phyloP scores from a whole-genome alignment of 2,113 vertebrate species.

The Dicentrarchus labrax region DNA sequence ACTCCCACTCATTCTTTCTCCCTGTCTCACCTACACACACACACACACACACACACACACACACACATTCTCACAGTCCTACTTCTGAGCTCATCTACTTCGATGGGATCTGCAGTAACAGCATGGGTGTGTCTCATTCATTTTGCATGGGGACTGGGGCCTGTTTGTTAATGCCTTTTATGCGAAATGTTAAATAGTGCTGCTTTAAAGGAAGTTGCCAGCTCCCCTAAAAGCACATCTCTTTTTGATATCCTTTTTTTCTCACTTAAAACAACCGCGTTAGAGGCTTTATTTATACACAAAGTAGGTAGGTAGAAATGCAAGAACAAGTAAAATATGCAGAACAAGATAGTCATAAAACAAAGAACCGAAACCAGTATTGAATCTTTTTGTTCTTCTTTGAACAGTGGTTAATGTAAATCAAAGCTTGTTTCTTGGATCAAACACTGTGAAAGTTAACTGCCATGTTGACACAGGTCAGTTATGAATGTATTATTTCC shows the following conservation, averaged over 20 bases:
- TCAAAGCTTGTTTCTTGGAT: background rate
- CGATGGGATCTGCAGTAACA: slow-evolving; percentile 59
- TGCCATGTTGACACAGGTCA: background rate
- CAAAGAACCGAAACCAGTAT: background rate
- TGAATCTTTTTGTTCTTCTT: background rate
- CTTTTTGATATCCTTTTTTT: background rate
- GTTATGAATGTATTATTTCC: slow-evolving; percentile 20
- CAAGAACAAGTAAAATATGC: background rate
- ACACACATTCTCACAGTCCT: slow-evolving; percentile 22
- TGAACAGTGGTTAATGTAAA: background rate
- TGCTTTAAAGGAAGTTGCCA: slow-evolving; percentile 41
- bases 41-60: slow-evolving; percentile 5
- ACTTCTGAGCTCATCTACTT: slow-evolving; percentile 58
- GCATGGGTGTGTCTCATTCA: slow-evolving; percentile 74
- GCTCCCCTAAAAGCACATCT: slow-evolving; percentile 45
- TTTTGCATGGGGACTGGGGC: slow-evolving; percentile 67
- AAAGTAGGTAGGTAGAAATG: background rate
- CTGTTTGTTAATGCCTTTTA: slow-evolving; percentile 53
- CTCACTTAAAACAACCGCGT: background rate
- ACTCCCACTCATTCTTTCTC: slow-evolving; percentile 23
- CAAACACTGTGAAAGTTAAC: background rate
- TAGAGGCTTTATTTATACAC: background rate
- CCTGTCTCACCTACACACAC: background rate
- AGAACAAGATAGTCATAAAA: background rate
- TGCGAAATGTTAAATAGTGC: slow-evolving; percentile 43